These are phyloP conservation scores for Triplophysa bombifrons DNA, from an alignment of 2,797 vertebrate species.

Conservation along the genomic window DNA sequence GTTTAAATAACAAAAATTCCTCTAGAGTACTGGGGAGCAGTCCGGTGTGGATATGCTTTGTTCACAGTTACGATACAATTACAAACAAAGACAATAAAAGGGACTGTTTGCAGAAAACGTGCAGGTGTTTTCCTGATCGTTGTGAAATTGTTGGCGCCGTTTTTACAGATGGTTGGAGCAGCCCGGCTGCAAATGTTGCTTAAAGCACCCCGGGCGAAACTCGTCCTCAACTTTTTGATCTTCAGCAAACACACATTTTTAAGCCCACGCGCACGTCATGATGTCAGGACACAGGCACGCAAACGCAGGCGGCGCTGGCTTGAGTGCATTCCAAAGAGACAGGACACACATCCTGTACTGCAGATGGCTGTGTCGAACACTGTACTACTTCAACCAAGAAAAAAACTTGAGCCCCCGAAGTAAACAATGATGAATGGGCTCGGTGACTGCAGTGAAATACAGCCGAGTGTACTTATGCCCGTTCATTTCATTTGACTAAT, in stretches of 20 bases:
- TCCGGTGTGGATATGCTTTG: slow-evolving; percentile 17
- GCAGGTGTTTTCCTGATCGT: slow-evolving; percentile 51
- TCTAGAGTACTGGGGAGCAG: slow-evolving; percentile 8
- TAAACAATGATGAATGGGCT: slow-evolving; percentile 55
- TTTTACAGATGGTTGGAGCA: slow-evolving; percentile 38
- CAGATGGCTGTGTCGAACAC: slow-evolving; percentile 35
- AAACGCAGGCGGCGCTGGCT: slow-evolving; percentile 23
- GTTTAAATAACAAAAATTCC: slow-evolving; percentile 15
- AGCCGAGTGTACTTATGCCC: slow-evolving; percentile 58
- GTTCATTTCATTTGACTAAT: slow-evolving; percentile 76
- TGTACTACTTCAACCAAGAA: slow-evolving; percentile 27
- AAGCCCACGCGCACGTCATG: slow-evolving; percentile 35
- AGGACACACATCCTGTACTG: slow-evolving; percentile 47
- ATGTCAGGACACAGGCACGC: slow-evolving; percentile 34
- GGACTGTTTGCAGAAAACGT: slow-evolving; percentile 10
- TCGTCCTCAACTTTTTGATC: slow-evolving; percentile 36
- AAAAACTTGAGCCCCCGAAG: slow-evolving; percentile 35
- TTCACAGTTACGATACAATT: slow-evolving; percentile 29
- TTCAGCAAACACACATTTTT: slow-evolving; percentile 43
- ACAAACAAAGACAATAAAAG: slow-evolving; percentile 41
- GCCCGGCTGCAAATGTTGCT: slow-evolving; percentile 23
- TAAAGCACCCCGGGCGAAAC: slow-evolving; percentile 42
- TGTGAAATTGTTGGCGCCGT: slow-evolving; percentile 23
- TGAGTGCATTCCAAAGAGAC: slow-evolving; percentile 36
- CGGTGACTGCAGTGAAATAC: slow-evolving; percentile 44